These are phyloP conservation scores for Thalassaphorura encarpata DNA, from an alignment of 1,140 invertebrate species.

Conservation along the genomic window DNA sequence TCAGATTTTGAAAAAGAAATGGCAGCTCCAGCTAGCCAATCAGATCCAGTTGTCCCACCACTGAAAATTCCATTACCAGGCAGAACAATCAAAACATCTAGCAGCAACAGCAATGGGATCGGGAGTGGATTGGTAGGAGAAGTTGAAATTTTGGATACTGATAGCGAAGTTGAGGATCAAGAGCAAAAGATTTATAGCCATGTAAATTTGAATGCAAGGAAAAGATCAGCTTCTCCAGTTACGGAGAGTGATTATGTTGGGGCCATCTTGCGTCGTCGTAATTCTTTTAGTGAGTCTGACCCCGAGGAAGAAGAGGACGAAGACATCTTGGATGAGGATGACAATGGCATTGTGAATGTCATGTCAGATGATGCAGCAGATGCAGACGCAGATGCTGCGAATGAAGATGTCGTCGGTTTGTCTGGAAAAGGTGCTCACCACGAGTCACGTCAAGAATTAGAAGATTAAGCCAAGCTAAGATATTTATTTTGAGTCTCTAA, in stretches of 20 bases:
- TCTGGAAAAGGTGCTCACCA: no score
- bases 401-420: not conserved
- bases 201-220: not conserved
- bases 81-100: no score
- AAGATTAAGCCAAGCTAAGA: no score
- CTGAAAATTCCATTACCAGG: no score
- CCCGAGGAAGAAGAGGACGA: conserved; percentile 4
- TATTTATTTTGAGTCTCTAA: no score
- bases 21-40: no score
- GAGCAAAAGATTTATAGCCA: not conserved
- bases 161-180: not conserved
- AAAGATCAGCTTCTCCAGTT: not conserved
- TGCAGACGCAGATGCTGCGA: conserved; percentile 11
- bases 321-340: conserved; percentile 8
- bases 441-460: no score
- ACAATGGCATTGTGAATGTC: conserved; percentile 13
- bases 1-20: no score
- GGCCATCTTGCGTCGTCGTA: not conserved
- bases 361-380: conserved; percentile 19
- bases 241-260: not conserved
- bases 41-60: no score
- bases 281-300: conserved; percentile 1
- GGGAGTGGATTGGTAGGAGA: not conserved
- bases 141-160: not conserved
- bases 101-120: not conserved